A percentile compares a stretch with the other conserved stretches of the same genome.
phyloP scores from a whole-genome alignment of 2,797 vertebrate species.

The Fistularia tabacaria region DNA sequence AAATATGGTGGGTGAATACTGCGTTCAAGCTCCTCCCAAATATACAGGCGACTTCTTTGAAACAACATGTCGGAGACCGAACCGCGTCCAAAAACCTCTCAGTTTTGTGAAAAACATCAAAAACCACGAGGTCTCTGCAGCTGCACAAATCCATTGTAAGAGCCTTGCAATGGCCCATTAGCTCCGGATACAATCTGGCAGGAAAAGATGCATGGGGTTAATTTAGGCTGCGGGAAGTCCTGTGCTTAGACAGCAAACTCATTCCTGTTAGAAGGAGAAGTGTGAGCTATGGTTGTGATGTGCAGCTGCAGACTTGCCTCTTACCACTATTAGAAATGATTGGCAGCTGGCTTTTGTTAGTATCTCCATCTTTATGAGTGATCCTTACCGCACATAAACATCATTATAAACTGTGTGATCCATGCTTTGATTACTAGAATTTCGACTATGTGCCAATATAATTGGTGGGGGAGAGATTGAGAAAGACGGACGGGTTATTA shows the following conservation, averaged over 20 bases:
- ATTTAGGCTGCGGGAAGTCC: slow-evolving; percentile 61
- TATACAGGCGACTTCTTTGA: not conserved
- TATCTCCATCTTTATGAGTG: not conserved
- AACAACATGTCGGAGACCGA: not conserved
- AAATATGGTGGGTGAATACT: no score
- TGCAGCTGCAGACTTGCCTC: slow-evolving; percentile 50
- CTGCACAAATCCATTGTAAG: slow-evolving; percentile 45
- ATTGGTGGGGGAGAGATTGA: no score
- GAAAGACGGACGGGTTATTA: no score
- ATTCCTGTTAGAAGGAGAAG: slow-evolving; percentile 71
- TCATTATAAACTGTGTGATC: not conserved
- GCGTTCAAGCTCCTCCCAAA: no score
- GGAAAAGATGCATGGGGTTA: slow-evolving; percentile 55
- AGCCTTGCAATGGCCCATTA: slow-evolving; percentile 43
- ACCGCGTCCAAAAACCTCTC: no score
- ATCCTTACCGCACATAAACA: no score
- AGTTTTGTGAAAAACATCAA: not conserved
- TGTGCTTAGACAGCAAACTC: slow-evolving; percentile 66
- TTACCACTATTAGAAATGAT: slow-evolving; percentile 9
- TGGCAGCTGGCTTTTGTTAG: not conserved
- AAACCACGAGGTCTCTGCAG: slow-evolving; percentile 24
- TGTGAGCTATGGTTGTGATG: slow-evolving; percentile 52
- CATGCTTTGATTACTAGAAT: not conserved
- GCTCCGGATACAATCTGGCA: slow-evolving; percentile 56
- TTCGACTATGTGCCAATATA: no score